These are phyloP conservation scores for Psylliodes chrysocephalus DNA, from an alignment of 2,888 invertebrate species.

Conservation along the genomic window DNA sequence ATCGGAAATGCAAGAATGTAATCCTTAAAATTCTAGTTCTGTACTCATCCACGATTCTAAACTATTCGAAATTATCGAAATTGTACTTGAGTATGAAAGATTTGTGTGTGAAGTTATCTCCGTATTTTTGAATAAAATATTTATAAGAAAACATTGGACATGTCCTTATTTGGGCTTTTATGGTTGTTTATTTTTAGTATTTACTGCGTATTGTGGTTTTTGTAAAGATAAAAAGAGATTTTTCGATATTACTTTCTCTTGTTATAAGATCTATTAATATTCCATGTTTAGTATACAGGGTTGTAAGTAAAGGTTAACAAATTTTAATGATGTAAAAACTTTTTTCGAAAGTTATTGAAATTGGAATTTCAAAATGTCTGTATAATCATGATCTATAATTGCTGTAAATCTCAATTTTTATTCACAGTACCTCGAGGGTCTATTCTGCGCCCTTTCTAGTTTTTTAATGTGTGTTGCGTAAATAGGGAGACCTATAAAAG, in stretches of 20 bases:
- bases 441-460: no score
- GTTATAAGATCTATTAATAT: conserved; percentile 18
- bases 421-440: no score
- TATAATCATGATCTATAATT: no score
- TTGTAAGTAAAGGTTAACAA: no score
- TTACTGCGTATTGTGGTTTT: conserved; percentile 27
- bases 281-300: no score
- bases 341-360: no score
- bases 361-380: no score
- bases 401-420: no score
- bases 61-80: conserved; percentile 42
- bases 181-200: conserved; percentile 37
- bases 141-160: conserved; percentile 39
- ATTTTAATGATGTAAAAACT: no score
- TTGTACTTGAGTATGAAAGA: conserved; percentile 36
- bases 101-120: conserved; percentile 40
- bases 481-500: no score
- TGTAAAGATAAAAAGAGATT: conserved; percentile 25
- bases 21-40: conserved; percentile 36
- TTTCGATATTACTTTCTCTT: conserved; percentile 27
- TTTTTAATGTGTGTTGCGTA: no score
- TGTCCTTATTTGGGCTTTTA: conserved; percentile 40
- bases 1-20: conserved; percentile 23
- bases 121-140: conserved; percentile 41
- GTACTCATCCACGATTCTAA: conserved; percentile 32